phyloP scores from a whole-genome alignment of 2,113 vertebrate genomes.

The Microtus oregoni region DNA sequence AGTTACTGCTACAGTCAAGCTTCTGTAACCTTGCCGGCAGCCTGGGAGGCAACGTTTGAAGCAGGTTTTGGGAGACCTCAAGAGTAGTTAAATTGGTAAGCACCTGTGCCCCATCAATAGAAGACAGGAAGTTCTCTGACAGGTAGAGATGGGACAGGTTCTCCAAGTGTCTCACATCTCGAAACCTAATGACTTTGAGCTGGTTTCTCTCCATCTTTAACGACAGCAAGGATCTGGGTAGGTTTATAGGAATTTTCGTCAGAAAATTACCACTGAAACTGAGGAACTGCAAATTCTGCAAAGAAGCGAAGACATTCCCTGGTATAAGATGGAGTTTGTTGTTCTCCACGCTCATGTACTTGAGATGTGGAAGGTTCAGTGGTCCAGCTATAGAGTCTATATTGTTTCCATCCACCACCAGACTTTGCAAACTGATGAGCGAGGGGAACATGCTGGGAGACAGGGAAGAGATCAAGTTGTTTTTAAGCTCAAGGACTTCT shows the following conservation, averaged over 20 bases:
- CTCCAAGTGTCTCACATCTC: constrained; percentile 87
- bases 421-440: constrained; percentile 85
- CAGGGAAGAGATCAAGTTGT: constrained; percentile 87
- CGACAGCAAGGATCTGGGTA: constrained; percentile 87
- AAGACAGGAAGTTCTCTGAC: constrained; percentile 88
- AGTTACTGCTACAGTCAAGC: constrained; percentile 90
- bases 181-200: constrained; percentile 85
- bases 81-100: constrained; percentile 87
- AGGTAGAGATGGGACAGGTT: constrained; percentile 88
- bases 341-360: constrained; percentile 86
- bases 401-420: constrained; percentile 88
- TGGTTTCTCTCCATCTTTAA: constrained; percentile 90
- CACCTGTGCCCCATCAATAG: constrained; percentile 87
- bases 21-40: constrained; percentile 88
- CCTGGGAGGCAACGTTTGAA: constrained; percentile 84
- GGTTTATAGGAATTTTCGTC: constrained; percentile 85
- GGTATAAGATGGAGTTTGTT: constrained; percentile 87
- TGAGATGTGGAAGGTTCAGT: constrained; percentile 84
- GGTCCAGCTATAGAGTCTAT: constrained; percentile 85
- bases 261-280: constrained; percentile 89
- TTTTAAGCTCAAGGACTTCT: constrained; percentile 88
- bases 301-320: constrained; percentile 83
- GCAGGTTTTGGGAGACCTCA: constrained; percentile 89
- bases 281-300: constrained; percentile 87
- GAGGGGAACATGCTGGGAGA: constrained; percentile 79